Conservation (phyloP, 2,797 vertebrate genomes). For the Florisuga fusca region DNA sequence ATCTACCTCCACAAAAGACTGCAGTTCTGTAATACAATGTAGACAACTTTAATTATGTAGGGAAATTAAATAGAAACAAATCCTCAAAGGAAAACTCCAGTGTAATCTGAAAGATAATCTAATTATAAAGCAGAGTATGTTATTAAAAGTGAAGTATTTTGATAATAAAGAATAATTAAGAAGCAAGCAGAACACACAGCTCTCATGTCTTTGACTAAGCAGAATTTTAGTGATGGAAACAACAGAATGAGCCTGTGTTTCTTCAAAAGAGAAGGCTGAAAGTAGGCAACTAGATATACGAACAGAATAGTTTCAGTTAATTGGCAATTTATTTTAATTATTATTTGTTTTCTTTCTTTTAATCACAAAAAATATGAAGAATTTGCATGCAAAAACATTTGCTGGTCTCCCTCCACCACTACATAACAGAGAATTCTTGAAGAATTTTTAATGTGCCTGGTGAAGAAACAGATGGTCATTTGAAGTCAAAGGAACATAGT, state of each 20-base stretch:
- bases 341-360: background rate
- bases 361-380: background rate
- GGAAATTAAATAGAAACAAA: conserved; percentile 24
- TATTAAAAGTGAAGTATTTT: conserved; percentile 42
- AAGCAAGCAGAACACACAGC: background rate
- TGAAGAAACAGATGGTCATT: conserved; percentile 5
- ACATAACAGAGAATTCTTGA: background rate
- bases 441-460: background rate
- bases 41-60: conserved; percentile 12
- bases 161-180: conserved; percentile 30
- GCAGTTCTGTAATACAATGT: background rate
- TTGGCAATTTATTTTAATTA: background rate
- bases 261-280: background rate
- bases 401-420: background rate
- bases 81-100: background rate
- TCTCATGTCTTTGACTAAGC: background rate
- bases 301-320: background rate
- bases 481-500: background rate
- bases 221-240: background rate
- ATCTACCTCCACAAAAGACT: background rate
- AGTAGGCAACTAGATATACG: background rate
- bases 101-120: conserved; percentile 14
- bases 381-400: background rate
- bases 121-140: conserved; percentile 8
- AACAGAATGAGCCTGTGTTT: background rate